Percentiles rank a stretch among this genome's conserved stretches.
Evolutionary conservation across 2,888 invertebrate genomes (phyloP).

Genomic region (Parnassius apollo): DNA sequence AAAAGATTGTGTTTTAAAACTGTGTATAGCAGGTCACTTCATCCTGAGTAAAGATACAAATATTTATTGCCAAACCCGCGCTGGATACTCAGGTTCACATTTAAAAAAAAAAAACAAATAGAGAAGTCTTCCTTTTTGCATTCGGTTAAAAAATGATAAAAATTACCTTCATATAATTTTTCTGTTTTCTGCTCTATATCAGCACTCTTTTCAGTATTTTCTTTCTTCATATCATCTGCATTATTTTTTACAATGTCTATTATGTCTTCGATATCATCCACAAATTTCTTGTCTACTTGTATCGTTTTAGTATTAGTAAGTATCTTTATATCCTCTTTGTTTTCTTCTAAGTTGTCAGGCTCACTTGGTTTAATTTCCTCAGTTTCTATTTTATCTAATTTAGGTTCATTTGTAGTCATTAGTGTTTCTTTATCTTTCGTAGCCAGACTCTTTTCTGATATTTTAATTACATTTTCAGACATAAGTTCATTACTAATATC

Average conservation of each 20-base stretch:
- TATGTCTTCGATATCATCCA: constrained; percentile 35
- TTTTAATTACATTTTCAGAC: background rate
- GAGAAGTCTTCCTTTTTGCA: no score
- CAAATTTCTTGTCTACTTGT: constrained; percentile 5
- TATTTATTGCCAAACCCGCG: no score
- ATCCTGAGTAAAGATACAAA: no score
- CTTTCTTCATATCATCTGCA: background rate
- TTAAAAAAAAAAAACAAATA: no score
- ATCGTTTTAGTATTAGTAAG: background rate
- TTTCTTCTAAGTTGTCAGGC: constrained; percentile 2
- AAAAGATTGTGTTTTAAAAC: no score
- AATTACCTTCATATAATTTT: background rate
- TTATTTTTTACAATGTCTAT: constrained; percentile 25
- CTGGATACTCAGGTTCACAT: no score
- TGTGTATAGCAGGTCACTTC: no score
- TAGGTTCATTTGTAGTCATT: constrained; percentile 1
- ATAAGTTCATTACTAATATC: background rate
- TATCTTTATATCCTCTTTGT: background rate
- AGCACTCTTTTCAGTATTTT: background rate
- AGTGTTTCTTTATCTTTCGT: constrained; percentile 23
- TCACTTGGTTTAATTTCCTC: constrained; percentile 1
- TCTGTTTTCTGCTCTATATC: background rate
- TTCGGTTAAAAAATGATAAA: background rate
- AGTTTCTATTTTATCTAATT: background rate
- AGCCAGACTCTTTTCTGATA: constrained; percentile 7